phyloP scores from a whole-genome alignment of 2,888 invertebrate genomes.

The Epinotia demarniana region DNA sequence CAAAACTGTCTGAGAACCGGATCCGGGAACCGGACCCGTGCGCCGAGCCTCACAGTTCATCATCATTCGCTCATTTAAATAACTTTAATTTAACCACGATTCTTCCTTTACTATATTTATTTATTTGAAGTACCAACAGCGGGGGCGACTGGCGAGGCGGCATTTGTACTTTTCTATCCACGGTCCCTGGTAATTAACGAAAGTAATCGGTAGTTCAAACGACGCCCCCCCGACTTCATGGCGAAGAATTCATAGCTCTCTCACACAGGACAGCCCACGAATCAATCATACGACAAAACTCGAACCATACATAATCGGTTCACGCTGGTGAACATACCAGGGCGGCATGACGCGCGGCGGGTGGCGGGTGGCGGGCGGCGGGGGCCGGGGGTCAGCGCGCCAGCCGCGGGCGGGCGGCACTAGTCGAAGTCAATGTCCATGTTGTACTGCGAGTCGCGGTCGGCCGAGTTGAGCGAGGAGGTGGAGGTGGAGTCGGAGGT shows the following conservation, averaged over 20 bases:
- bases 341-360: background rate
- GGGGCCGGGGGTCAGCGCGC: background rate
- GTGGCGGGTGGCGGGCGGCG: background rate
- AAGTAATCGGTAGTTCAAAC: background rate
- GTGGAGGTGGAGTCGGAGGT: slow-evolving; percentile 50
- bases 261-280: background rate
- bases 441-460: slow-evolving; percentile 69
- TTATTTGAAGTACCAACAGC: slow-evolving; percentile 24
- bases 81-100: slow-evolving; percentile 35
- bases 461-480: slow-evolving; percentile 47
- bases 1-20: background rate
- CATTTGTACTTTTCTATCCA: slow-evolving; percentile 34
- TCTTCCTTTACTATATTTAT: slow-evolving; percentile 18
- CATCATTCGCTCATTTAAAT: slow-evolving; percentile 37
- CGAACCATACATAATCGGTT: background rate
- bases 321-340: background rate
- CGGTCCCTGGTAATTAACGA: background rate
- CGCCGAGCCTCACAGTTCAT: slow-evolving; percentile 14
- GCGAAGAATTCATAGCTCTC: background rate
- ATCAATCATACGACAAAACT: background rate
- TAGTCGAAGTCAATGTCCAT: slow-evolving; percentile 82
- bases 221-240: background rate
- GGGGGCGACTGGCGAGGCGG: slow-evolving; percentile 7
- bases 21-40: background rate
- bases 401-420: slow-evolving; percentile 9